These are phyloP conservation scores for Drymodes brunneopygia DNA, from an alignment of 2,113 vertebrate species.

Conservation along the genomic window DNA sequence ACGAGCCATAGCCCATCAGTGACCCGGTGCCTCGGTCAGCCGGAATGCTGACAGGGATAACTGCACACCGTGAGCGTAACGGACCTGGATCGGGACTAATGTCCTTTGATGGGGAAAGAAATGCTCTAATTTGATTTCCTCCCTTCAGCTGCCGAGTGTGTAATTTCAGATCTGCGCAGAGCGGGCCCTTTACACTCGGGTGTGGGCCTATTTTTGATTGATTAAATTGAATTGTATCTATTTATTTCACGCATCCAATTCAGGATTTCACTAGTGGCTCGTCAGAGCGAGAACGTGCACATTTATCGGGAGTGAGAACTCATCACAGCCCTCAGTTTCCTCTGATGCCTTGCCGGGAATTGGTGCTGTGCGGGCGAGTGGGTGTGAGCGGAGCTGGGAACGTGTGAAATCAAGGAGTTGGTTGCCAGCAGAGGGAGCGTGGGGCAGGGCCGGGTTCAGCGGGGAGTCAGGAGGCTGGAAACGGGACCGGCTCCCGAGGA, in stretches of 20 bases:
- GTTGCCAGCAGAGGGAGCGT: constrained; percentile 27
- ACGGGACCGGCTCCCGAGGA: neutral
- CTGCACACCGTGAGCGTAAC: rapidly evolving
- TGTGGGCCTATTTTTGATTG: neutral
- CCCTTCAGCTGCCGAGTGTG: neutral
- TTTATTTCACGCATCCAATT: neutral
- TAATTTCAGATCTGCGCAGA: neutral
- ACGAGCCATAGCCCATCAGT: rapidly evolving
- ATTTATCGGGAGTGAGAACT: neutral
- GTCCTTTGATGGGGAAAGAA: neutral
- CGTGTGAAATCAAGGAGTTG: neutral
- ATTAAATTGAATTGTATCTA: neutral
- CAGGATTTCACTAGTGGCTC: neutral
- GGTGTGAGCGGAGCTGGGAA: neutral
- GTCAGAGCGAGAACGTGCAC: neutral
- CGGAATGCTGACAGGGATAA: neutral
- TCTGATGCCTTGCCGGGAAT: neutral
- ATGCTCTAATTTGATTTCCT: constrained; percentile 31
- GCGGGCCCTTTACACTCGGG: neutral
- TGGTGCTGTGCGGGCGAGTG: neutral
- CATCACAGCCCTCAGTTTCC: neutral
- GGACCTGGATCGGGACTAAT: neutral
- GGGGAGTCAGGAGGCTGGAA: neutral
- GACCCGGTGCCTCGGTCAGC: rapidly evolving
- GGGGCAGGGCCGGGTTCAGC: constrained; percentile 36